A percentile compares a stretch with the other conserved stretches of the same genome.
Evolutionary conservation across 2,797 vertebrate species (phyloP).

Genomic region (Anabas testudineus): DNA sequence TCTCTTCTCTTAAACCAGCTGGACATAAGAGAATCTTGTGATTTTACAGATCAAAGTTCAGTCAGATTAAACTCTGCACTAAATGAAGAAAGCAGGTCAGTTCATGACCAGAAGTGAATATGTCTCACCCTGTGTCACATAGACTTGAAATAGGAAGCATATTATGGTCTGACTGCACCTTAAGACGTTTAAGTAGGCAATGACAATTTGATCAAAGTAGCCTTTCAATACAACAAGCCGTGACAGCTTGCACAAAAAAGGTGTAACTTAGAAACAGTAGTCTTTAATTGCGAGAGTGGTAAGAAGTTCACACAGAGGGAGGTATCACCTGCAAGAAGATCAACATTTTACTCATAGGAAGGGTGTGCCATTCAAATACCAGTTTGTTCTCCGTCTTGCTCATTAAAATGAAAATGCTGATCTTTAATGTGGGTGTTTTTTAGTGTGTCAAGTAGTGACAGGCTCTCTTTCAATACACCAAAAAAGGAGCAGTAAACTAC

Average conservation of each 20-base stretch:
- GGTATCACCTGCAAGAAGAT: neutral
- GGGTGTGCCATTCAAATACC: neutral
- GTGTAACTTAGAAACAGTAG: too few relatives aligned
- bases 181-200: too few relatives aligned
- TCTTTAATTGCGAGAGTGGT: neutral
- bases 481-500: conserved; percentile 10
- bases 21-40: neutral
- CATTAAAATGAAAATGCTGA: conserved; percentile 10
- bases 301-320: neutral
- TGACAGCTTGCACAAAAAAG: conserved; percentile 1
- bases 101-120: neutral
- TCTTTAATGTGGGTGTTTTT: conserved; percentile 18
- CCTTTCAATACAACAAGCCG: conserved; percentile 3
- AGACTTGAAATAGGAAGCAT: neutral
- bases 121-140: neutral
- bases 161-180: neutral
- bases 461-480: neutral
- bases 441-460: conserved; percentile 29
- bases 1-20: conserved; percentile 13
- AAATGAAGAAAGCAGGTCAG: neutral
- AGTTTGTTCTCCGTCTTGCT: conserved; percentile 6
- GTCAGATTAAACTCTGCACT: neutral
- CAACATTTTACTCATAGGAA: conserved; percentile 24
- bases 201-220: neutral
- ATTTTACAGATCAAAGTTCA: conserved; percentile 17